A percentile compares a stretch with the other conserved stretches of the same genome.
phyloP scores from a whole-genome alignment of 2,888 invertebrate species.

The Ditula angustiorana region DNA sequence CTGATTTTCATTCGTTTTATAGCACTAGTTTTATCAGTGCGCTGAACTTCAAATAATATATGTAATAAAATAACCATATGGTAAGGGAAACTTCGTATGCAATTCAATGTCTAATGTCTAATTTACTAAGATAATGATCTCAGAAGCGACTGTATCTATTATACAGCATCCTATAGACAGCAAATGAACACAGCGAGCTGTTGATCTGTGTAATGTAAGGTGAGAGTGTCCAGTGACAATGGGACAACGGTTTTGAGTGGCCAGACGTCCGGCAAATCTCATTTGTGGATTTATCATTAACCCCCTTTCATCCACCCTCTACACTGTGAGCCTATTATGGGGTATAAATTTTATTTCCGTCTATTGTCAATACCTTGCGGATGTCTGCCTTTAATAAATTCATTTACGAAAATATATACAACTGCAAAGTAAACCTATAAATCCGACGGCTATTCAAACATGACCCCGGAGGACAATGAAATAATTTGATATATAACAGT shows the following conservation, averaged over 20 bases:
- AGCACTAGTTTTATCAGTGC: background rate
- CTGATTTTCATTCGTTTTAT: background rate
- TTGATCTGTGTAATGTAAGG: slow-evolving; percentile 78
- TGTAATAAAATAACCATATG: background rate
- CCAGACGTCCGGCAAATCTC: slow-evolving; percentile 84
- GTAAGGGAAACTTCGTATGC: background rate
- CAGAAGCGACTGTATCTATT: slow-evolving; percentile 13
- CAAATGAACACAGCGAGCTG: slow-evolving; percentile 63
- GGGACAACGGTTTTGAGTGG: slow-evolving; percentile 78
- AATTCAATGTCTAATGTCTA: slow-evolving; percentile 5
- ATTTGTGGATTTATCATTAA: slow-evolving; percentile 86
- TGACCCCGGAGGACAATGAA: slow-evolving; percentile 14
- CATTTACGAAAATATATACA: slow-evolving; percentile 53
- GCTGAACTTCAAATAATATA: background rate
- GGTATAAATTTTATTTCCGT: slow-evolving; percentile 82
- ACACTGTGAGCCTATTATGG: slow-evolving; percentile 78
- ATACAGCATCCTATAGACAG: slow-evolving; percentile 61
- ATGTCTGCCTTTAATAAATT: slow-evolving; percentile 72
- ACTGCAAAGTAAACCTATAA: slow-evolving; percentile 42
- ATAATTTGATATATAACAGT: slow-evolving; percentile 26
- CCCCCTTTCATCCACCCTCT: slow-evolving; percentile 83
- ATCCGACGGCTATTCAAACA: slow-evolving; percentile 19
- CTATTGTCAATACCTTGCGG: slow-evolving; percentile 69
- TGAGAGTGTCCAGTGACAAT: slow-evolving; percentile 82
- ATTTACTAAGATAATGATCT: slow-evolving; percentile 27